Conservation (phyloP, 2,797 vertebrate species). For the Siniperca undulata region DNA sequence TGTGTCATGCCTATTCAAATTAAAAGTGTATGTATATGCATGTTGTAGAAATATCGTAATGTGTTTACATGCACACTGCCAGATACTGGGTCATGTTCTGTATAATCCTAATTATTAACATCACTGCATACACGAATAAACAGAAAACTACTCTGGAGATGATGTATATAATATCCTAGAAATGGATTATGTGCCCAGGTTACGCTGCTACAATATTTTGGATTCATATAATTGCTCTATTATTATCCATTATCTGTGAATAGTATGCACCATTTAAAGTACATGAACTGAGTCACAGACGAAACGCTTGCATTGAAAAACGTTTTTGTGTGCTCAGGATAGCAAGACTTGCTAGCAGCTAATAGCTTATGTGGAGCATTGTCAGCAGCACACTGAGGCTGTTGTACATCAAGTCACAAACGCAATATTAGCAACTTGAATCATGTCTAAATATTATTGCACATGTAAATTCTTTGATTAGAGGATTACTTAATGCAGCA, state of each 20-base stretch:
- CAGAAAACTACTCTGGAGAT: neutral
- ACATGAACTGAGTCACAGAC: neutral
- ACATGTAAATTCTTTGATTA: neutral
- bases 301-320: neutral
- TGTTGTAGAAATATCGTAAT: slow-evolving; percentile 1
- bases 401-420: neutral
- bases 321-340: neutral
- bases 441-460: neutral
- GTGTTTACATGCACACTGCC: slow-evolving; percentile 20
- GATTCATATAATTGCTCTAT: slow-evolving; percentile 8
- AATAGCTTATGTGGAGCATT: neutral
- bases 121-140: neutral
- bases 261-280: neutral
- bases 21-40: neutral
- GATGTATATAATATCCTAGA: neutral
- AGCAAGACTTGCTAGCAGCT: neutral
- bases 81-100: slow-evolving; percentile 15
- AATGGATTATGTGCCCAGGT: neutral
- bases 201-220: neutral
- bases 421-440: neutral
- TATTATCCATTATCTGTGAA: slow-evolving; percentile 4
- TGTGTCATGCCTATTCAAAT: slow-evolving; percentile 14
- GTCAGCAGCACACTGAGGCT: neutral
- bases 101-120: slow-evolving; percentile 3
- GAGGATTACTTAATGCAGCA: neutral